Conservation (phyloP, 2,888 invertebrate species). For the Rhorus exstirpatorius region DNA sequence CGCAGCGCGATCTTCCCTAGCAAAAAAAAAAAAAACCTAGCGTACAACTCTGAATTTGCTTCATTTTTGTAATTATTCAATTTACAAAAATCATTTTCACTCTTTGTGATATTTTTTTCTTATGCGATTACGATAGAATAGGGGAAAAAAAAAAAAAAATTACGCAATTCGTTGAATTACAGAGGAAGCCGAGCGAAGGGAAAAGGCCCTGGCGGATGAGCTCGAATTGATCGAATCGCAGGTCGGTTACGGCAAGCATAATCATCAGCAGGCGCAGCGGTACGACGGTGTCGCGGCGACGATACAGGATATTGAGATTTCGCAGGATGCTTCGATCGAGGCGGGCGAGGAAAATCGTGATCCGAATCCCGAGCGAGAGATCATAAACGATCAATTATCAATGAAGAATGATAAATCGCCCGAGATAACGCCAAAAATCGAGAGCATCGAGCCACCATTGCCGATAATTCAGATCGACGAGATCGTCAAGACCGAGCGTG, state of each 20-base stretch:
- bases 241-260: conserved; percentile 79
- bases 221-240: conserved; percentile 82
- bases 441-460: conserved; percentile 32
- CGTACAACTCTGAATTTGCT: too few relatives aligned
- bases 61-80: too few relatives aligned
- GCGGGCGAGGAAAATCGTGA: conserved; percentile 83
- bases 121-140: too few relatives aligned
- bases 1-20: too few relatives aligned
- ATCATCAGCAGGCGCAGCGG: conserved; percentile 79
- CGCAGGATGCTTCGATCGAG: conserved; percentile 71
- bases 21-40: too few relatives aligned
- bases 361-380: conserved; percentile 81
- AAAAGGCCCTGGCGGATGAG: conserved; percentile 81
- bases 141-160: background rate
- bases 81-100: too few relatives aligned
- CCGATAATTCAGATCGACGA: conserved; percentile 40
- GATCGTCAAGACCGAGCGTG: conserved; percentile 46
- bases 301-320: conserved; percentile 64
- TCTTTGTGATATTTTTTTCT: too few relatives aligned
- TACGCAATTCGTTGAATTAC: conserved; percentile 47
- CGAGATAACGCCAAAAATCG: conserved; percentile 48
- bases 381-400: conserved; percentile 49
- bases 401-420: conserved; percentile 43
- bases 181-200: conserved; percentile 83
- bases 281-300: conserved; percentile 74